phyloP scores from a whole-genome alignment of 2,888 invertebrate genomes.

The Melanotus villosus region DNA sequence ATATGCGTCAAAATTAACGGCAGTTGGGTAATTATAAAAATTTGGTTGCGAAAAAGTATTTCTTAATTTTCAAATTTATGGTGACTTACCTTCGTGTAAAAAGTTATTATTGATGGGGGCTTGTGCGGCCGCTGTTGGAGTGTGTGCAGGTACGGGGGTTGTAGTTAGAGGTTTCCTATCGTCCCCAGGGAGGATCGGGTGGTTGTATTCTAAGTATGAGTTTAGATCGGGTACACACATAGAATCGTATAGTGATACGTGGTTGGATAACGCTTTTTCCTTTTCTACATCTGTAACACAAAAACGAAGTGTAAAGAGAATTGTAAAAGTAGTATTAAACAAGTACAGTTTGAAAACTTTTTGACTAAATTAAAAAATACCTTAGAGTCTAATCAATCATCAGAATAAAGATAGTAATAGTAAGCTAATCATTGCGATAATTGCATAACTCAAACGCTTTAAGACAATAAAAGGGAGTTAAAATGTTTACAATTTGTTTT shows the following conservation, averaged over 20 bases:
- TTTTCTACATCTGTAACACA: slow-evolving; percentile 80
- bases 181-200: slow-evolving; percentile 65
- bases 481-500: too few relatives aligned
- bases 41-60: not conserved
- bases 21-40: slow-evolving; percentile 5
- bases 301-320: too few relatives aligned
- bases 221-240: slow-evolving; percentile 85
- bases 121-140: slow-evolving; percentile 60
- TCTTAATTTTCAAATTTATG: not conserved
- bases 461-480: too few relatives aligned
- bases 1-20: slow-evolving; percentile 1
- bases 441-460: too few relatives aligned
- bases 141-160: slow-evolving; percentile 70
- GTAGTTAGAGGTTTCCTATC: slow-evolving; percentile 64
- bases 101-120: slow-evolving; percentile 63
- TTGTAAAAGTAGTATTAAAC: too few relatives aligned
- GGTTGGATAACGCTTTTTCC: slow-evolving; percentile 76
- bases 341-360: not conserved
- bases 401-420: too few relatives aligned
- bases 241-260: slow-evolving; percentile 83
- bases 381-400: too few relatives aligned
- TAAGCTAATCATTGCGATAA: too few relatives aligned
- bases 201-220: slow-evolving; percentile 75
- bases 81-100: slow-evolving; percentile 71
- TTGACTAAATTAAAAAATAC: too few relatives aligned